Evolutionary conservation across 2,888 invertebrate genomes (phyloP).

Genomic region (Phania funesta): DNA sequence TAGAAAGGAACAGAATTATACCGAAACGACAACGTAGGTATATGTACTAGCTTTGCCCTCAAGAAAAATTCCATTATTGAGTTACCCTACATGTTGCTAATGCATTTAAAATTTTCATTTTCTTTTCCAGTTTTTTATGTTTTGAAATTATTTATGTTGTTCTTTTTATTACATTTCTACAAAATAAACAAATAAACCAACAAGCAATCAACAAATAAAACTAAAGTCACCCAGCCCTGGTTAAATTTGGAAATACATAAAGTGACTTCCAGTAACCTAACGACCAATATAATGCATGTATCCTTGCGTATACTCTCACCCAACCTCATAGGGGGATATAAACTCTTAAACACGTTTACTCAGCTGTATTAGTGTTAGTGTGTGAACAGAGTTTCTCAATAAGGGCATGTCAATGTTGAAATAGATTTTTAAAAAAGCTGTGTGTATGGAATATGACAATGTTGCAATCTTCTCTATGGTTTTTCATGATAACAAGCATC

Average conservation of each 20-base stretch:
- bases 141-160: slow-evolving; percentile 4
- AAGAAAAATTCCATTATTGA: too few species aligned
- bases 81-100: too few species aligned
- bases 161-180: slow-evolving; percentile 16
- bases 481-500: too few species aligned
- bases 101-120: slow-evolving; percentile 34
- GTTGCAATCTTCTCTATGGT: too few species aligned
- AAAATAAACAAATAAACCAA: neutral
- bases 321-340: slow-evolving; percentile 17
- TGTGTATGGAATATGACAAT: too few species aligned
- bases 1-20: too few species aligned
- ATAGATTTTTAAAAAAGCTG: too few species aligned
- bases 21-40: too few species aligned
- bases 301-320: neutral
- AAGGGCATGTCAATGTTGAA: too few species aligned
- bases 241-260: slow-evolving; percentile 36
- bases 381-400: too few species aligned
- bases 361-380: neutral
- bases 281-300: slow-evolving; percentile 48
- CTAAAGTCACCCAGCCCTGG: neutral
- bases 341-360: slow-evolving; percentile 8
- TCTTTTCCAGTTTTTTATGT: slow-evolving; percentile 1
- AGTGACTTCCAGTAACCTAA: slow-evolving; percentile 49
- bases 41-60: too few species aligned
- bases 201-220: too few species aligned